Percentiles rank a stretch among this genome's conserved stretches.
These are phyloP conservation scores for Simalia tracyae DNA, from an alignment of 2,797 vertebrate species.

Conservation along the genomic window DNA sequence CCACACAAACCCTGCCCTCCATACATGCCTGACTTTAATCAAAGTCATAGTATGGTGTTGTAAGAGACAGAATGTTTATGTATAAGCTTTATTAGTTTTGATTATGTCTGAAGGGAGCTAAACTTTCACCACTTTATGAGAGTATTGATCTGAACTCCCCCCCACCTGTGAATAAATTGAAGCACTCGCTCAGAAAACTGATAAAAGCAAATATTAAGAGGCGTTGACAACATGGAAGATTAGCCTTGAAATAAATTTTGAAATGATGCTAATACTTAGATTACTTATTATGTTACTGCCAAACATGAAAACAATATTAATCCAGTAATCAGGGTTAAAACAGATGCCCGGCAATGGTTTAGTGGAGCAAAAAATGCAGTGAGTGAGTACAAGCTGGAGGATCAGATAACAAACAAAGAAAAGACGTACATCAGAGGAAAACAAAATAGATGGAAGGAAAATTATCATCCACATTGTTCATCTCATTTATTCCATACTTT, in stretches of 20 bases:
- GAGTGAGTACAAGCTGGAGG: not conserved
- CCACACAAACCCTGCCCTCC: not conserved
- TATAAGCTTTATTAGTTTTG: not conserved
- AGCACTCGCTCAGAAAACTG: not conserved
- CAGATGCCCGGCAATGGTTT: slow-evolving; percentile 4
- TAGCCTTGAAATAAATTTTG: slow-evolving; percentile 45
- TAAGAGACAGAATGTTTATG: not conserved
- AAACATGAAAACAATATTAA: slow-evolving; percentile 39
- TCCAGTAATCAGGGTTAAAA: slow-evolving; percentile 24
- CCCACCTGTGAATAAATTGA: slow-evolving; percentile 3
- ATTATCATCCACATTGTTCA: not conserved
- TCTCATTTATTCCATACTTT: slow-evolving; percentile 27
- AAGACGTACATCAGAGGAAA: not conserved
- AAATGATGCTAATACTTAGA: slow-evolving; percentile 19
- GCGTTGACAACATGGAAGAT: slow-evolving; percentile 41
- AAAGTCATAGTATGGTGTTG: not conserved
- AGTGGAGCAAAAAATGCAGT: not conserved
- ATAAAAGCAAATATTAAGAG: slow-evolving; percentile 46
- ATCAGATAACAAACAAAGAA: not conserved
- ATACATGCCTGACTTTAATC: not conserved
- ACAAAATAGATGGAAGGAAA: not conserved
- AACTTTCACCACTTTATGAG: not conserved
- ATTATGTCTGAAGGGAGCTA: not conserved
- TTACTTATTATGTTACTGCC: slow-evolving; percentile 23
- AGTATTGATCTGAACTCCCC: not conserved